phyloP scores from a whole-genome alignment of 2,888 invertebrate genomes.

The Drosophila histrio region DNA sequence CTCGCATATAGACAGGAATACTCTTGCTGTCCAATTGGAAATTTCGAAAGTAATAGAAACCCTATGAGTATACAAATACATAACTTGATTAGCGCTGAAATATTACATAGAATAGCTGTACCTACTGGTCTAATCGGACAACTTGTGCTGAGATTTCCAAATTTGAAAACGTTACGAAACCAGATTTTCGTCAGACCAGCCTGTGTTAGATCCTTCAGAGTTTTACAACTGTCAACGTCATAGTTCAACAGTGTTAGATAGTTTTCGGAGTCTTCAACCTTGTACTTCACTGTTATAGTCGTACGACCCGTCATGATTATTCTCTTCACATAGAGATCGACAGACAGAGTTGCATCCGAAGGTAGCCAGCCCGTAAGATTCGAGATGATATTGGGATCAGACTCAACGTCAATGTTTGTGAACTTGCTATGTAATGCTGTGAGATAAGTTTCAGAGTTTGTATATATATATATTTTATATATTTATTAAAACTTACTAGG shows the following conservation, averaged over 20 bases:
- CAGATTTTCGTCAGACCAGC: slow-evolving; percentile 38
- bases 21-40: slow-evolving; percentile 52
- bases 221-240: slow-evolving; percentile 53
- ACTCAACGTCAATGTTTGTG: slow-evolving; percentile 36
- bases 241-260: slow-evolving; percentile 53
- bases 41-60: slow-evolving; percentile 40
- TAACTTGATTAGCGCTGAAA: neutral
- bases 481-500: slow-evolving; percentile 16
- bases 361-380: slow-evolving; percentile 39
- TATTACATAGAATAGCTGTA: neutral
- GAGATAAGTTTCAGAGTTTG: too few relatives aligned
- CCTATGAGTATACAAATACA: slow-evolving; percentile 16
- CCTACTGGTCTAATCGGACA: slow-evolving; percentile 63
- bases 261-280: slow-evolving; percentile 25
- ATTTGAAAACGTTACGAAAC: slow-evolving; percentile 54
- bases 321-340: slow-evolving; percentile 34
- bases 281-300: slow-evolving; percentile 29
- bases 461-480: neutral
- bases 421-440: slow-evolving; percentile 22
- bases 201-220: slow-evolving; percentile 26
- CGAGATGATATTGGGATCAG: slow-evolving; percentile 22
- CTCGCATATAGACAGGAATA: slow-evolving; percentile 50
- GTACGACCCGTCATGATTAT: slow-evolving; percentile 33
- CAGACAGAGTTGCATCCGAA: slow-evolving; percentile 9
- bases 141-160: slow-evolving; percentile 36